Percentiles rank a stretch among this genome's conserved stretches.
phyloP scores from a whole-genome alignment of 2,113 vertebrate genomes.

The Scomber scombrus region DNA sequence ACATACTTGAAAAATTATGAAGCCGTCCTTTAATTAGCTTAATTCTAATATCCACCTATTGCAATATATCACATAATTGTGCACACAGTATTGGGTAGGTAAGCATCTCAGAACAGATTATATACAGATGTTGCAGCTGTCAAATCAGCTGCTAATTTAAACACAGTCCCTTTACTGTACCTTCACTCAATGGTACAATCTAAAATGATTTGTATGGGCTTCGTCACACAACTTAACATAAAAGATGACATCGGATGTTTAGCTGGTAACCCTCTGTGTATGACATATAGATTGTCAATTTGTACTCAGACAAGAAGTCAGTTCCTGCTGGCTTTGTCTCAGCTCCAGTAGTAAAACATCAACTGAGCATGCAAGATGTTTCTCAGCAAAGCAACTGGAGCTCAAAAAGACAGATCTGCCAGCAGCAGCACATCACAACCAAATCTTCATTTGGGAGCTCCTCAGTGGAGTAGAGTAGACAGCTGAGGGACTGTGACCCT shows the following conservation, averaged over 20 bases:
- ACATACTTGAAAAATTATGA: no score
- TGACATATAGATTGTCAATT: constrained; percentile 9
- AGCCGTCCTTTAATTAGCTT: no score
- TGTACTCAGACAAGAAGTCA: neutral
- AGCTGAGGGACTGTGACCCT: constrained; percentile 21
- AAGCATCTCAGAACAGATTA: neutral
- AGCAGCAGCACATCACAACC: constrained; percentile 22
- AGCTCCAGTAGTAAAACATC: neutral
- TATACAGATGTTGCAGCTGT: neutral
- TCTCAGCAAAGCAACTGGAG: constrained; percentile 20
- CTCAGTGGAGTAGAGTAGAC: constrained; percentile 14
- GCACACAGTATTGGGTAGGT: neutral
- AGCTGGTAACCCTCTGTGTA: neutral
- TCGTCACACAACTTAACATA: neutral
- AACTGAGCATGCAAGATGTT: neutral
- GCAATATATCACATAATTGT: neutral
- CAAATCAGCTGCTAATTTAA: neutral
- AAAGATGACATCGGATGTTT: neutral
- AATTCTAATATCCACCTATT: no score
- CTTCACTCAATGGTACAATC: no score
- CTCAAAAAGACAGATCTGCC: constrained; percentile 32
- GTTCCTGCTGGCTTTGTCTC: neutral
- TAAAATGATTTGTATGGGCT: neutral
- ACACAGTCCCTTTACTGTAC: neutral
- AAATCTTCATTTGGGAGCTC: constrained; percentile 35